Base-by-base conservation (phyloP, 2,888 invertebrate genomes). In the Dinocampus coccinellae region DNA sequence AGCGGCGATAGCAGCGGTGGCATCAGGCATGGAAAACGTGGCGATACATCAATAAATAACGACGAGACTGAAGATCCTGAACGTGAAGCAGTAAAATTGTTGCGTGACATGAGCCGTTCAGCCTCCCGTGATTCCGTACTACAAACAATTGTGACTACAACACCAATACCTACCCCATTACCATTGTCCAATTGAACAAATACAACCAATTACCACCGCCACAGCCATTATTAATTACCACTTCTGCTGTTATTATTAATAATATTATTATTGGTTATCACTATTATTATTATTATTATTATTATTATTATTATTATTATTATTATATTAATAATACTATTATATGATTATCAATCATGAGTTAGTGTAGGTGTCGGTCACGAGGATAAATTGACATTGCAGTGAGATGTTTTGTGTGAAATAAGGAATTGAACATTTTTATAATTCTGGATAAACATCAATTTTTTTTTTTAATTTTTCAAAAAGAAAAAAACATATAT, bases 101-200 rank as follows among this genome's bases (percentile, higher is more conserved):
- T 91, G 78, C 90, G 91, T 82, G 90, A 91, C 81, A 91, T 91
- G 83, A 91, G 91, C 85, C 91, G 91, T 87, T 91, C 91, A 84
- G 91, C 90, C 84, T 91, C 91, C 78, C 89, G 90, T 82, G 91
- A 91, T 87, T 89, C 91, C 88, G 89, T 91, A 87, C 89, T 91
- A 84, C 72, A 88, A 78, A 87, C 86, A 58, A 85, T 86, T 76
- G 81, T 83, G 61, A 82, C 85, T 39, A 80, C 85, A 78, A 83
- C 84, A 67, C 80, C 81, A 57, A 82, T 82, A 66, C 83, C 83
- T 60, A 81, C 81, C 66, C 79, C 83, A 70, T 84, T 85, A 73
- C 83, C 85, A 71, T 79, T 85, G 73, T 84, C 85, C 73, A 85
- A 85, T 78, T 85, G 77, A 86, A 57, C 39, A 66, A 66, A 24